Conservation (phyloP, 92 coral and sea anemone genomes). For the Epizoanthus stellaris region DNA sequence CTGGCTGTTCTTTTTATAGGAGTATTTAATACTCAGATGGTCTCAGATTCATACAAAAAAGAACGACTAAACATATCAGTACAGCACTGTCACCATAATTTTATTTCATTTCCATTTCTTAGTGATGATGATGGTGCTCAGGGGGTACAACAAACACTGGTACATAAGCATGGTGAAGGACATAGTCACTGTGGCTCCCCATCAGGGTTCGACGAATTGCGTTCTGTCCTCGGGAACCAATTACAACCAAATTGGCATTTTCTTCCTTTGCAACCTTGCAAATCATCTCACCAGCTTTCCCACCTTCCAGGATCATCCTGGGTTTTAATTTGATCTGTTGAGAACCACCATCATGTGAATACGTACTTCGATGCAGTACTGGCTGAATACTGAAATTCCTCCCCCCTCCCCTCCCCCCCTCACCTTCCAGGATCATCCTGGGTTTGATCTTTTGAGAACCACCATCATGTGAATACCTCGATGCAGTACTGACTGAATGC, state of each 20-base stretch:
- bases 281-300: slow-evolving; percentile 29
- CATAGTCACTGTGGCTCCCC: slow-evolving; percentile 37
- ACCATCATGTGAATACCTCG: too few species aligned
- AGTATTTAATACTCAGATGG: too few species aligned
- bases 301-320: slow-evolving; percentile 21
- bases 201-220: slow-evolving; percentile 33
- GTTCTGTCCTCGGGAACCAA: slow-evolving; percentile 17
- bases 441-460: background rate
- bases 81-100: too few species aligned
- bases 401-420: background rate
- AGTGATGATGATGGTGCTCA: slow-evolving; percentile 17
- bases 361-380: too few species aligned
- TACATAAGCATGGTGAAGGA: slow-evolving; percentile 20
- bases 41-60: too few species aligned
- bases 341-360: background rate
- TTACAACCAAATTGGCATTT: slow-evolving; percentile 22
- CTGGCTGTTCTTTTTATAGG: too few species aligned
- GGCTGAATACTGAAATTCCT: too few species aligned
- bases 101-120: background rate
- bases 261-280: slow-evolving; percentile 43
- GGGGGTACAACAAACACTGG: slow-evolving; percentile 36
- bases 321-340: background rate
- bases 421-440: slow-evolving; percentile 21
- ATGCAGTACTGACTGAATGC: too few species aligned
- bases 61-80: too few species aligned